Evolutionary conservation across 2,113 vertebrate genomes (phyloP), one percentile per base, ranked within the genome.

Genomic region (Quiscalus mexicanus): DNA sequence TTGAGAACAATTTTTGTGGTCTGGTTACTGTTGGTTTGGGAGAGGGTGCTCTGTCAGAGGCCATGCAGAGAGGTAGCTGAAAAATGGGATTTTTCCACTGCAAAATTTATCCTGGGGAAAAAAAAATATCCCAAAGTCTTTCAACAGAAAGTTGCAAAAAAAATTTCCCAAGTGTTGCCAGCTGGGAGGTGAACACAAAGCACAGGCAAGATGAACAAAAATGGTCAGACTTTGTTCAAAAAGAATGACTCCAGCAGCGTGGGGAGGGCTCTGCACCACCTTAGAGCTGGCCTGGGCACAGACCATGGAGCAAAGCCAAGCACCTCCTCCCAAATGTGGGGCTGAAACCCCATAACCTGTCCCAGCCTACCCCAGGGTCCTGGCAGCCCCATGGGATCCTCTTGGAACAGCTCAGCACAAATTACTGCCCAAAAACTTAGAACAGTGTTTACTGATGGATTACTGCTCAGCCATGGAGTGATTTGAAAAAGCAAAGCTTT

Each of bases 81-180:
- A 94, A 97, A 95, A 94, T 82, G 76, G 79, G 75, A 87, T 89
- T 97, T 96, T 96, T 96, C 93, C 93, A 95, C 73, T 92, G 90
- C 58, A 93, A 80, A 94, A 90, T 31, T 84, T 77, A 68, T 95
- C 56, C 60, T 52, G 63, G 41, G 58, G 9, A 81, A 73, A 85
- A 60, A n/a, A 33, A 33, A 21, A 31, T 24, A 30, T 44, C 42
- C 35, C 19, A 17, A 85, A 88, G 64, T 75, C 89, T 93, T 93
- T 96, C 83, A 93, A 93, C 76, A 81, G 70, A 62, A 93, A 93
- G 58, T 60, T 50, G 27, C n/a, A 84, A 67, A 92, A 93, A 92
- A 93, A 94, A 86, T 11, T 64, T 68, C 69, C 83, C 80, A 64
- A 84, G 76, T 12, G 7, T 53, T 92, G 82, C 87, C 96, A 94